Percentiles rank a stretch among this genome's conserved stretches.
Evolutionary conservation across 2,113 vertebrate genomes (phyloP).

Genomic region (Prionailurus bengalensis): DNA sequence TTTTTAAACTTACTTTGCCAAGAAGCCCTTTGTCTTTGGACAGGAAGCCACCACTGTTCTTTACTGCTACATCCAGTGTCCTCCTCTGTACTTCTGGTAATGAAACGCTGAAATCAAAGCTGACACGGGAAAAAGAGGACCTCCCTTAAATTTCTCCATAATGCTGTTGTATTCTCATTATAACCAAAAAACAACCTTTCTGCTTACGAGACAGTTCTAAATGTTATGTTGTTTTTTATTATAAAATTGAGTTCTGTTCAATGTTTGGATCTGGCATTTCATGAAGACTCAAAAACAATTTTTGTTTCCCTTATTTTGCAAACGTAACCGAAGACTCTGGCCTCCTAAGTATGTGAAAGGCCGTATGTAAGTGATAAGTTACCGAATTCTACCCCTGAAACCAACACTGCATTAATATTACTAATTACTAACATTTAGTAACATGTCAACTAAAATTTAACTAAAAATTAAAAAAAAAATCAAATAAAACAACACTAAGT

Average conservation of each 20-base stretch:
- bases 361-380: too few species aligned
- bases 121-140: slow-evolving; percentile 74
- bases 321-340: not conserved
- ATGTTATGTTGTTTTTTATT: not conserved
- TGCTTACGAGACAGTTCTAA: not conserved
- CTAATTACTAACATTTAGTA: too few species aligned
- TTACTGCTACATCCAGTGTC: slow-evolving; percentile 96
- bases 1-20: slow-evolving; percentile 92
- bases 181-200: not conserved
- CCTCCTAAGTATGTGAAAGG: not conserved
- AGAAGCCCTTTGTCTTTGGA: slow-evolving; percentile 98
- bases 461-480: too few species aligned
- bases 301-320: not conserved
- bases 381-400: too few species aligned
- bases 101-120: slow-evolving; percentile 97
- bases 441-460: too few species aligned
- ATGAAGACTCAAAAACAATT: not conserved
- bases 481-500: not conserved
- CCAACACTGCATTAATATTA: too few species aligned
- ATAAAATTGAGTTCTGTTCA: not conserved
- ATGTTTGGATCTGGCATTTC: not conserved
- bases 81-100: slow-evolving; percentile 94
- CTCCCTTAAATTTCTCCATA: not conserved
- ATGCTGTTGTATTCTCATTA: not conserved
- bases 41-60: slow-evolving; percentile 96